Percentiles rank a stretch among this genome's conserved stretches.
These are phyloP conservation scores for Hyperoplus immaculatus DNA, from an alignment of 2,797 vertebrate genomes.

Conservation along the genomic window DNA sequence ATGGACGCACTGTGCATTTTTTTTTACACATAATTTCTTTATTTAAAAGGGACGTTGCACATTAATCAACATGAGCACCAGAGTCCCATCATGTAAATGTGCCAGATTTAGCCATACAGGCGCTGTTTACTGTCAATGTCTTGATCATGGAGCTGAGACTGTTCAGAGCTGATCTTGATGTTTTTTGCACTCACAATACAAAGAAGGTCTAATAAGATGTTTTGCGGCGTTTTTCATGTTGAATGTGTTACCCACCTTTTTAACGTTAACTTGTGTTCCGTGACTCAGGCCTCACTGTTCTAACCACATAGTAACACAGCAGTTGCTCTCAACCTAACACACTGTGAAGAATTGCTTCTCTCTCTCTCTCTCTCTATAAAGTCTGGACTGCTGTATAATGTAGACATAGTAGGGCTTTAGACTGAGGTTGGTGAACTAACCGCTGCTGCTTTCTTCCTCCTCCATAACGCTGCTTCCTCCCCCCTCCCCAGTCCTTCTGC, in stretches of 20 bases:
- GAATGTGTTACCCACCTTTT: not conserved
- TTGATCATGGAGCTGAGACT: not conserved
- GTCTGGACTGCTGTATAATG: conserved; percentile 47
- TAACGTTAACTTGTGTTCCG: conserved; percentile 17
- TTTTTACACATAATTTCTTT: no score
- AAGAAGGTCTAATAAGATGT: not conserved
- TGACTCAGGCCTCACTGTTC: conserved; percentile 20
- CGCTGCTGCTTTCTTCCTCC: conserved; percentile 96
- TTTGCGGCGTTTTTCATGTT: not conserved
- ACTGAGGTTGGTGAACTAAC: conserved; percentile 90
- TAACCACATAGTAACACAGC: conserved; percentile 53
- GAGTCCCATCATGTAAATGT: no score
- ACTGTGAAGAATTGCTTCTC: conserved; percentile 20
- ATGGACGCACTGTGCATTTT: not conserved
- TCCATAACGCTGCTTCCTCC: conserved; percentile 92
- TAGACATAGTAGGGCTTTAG: conserved; percentile 49
- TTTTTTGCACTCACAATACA: not conserved
- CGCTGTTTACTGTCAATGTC: not conserved
- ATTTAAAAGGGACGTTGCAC: no score
- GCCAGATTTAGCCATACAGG: no score
- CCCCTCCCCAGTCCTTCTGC: conserved; percentile 97
- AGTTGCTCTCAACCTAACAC: conserved; percentile 40
- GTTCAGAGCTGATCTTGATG: not conserved
- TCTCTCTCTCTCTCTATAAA: conserved; percentile 15
- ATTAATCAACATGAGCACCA: no score